Evolutionary conservation across 2,113 vertebrate species (phyloP).

Genomic region (Forbesichthys papilliferus): DNA sequence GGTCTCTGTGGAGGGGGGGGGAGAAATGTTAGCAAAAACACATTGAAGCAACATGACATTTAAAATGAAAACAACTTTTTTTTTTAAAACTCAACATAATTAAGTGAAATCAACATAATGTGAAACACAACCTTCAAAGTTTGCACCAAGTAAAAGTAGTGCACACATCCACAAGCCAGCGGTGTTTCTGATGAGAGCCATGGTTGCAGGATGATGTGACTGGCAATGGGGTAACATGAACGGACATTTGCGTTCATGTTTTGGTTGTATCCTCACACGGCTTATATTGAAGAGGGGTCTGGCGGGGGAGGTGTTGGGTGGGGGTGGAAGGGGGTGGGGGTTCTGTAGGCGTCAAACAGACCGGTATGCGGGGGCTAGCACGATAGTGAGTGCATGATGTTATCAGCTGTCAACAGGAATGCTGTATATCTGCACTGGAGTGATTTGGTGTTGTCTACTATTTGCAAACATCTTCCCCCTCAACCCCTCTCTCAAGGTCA

Average conservation of each 20-base stretch:
- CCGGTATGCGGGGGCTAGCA: not conserved
- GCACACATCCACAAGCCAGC: conserved; percentile 42
- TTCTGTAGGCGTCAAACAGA: conserved; percentile 6
- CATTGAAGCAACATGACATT: not conserved
- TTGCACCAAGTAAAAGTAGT: conserved; percentile 33
- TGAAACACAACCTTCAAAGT: conserved; percentile 51
- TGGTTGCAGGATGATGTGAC: conserved; percentile 4
- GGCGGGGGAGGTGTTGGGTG: conserved; percentile 14
- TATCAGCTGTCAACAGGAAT: conserved; percentile 19
- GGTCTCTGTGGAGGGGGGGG: conserved; percentile 26
- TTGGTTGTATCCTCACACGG: not conserved
- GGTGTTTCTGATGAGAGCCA: conserved; percentile 39
- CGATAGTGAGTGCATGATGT: not conserved
- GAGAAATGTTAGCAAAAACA: not conserved
- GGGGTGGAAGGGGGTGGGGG: not conserved
- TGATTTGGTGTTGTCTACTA: not conserved
- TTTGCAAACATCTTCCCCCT: not conserved
- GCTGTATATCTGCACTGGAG: not conserved
- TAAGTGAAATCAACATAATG: not conserved
- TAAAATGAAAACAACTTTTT: not conserved
- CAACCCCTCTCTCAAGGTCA: not conserved
- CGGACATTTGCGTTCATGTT: not conserved
- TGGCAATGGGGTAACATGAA: not conserved
- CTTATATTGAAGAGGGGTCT: conserved; percentile 31
- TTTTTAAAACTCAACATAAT: not conserved